Base-by-base conservation (phyloP, 2,113 vertebrate species). In the Myodes glareolus region DNA sequence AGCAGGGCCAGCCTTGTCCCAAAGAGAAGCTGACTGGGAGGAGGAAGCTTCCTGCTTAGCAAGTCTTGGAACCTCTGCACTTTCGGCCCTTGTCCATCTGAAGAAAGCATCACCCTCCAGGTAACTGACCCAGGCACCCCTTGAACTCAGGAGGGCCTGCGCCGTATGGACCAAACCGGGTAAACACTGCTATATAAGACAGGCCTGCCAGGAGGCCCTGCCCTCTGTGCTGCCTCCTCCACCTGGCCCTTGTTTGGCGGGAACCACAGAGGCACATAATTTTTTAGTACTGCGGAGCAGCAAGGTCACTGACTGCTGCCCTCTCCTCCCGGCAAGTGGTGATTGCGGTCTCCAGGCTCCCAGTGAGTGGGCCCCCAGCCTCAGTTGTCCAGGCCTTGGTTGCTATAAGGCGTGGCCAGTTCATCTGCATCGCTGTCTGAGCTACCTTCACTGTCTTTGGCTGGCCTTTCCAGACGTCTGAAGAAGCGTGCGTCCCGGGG, bases 381-480 rank as follows among this genome's bases (percentile, higher is more conserved):
- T 98, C 94, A 98, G 93, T 98, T 97, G 96, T 97, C 98, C 96
- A 98, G 96, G 94, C 96, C 96, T 80, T 96, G 97, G 86, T 27
- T 50, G 85, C 90, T 96, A 3, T 96, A 98, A 76, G 98, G 94
- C 14, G 97, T 61, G 17, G 97, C 91, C 92, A 96, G 99, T 98
- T 97, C 99, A 92, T 58, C 98, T 16, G 93, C 97, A 2, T 99
- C 99, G 58, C 99, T 99, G 99, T 99, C 99, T 0, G 99, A 99
- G 98, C 99, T 99, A 81, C 99, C 99, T 47, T 99, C 99, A 63
- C 99, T 99, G 98, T 99, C 99, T 95, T 99, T 98, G n/a, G 98
- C 97, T 0, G 98, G 98, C 92, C 97, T 97, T 78, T 98, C 98
- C 27, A 98, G 98, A 25, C 36, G 94, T 42, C 96, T 96, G 75